Percentiles rank a stretch among this genome's conserved stretches.
These are phyloP conservation scores for Darevskia nairensis DNA, from an alignment of 2,797 vertebrate genomes.

Conservation along the genomic window DNA sequence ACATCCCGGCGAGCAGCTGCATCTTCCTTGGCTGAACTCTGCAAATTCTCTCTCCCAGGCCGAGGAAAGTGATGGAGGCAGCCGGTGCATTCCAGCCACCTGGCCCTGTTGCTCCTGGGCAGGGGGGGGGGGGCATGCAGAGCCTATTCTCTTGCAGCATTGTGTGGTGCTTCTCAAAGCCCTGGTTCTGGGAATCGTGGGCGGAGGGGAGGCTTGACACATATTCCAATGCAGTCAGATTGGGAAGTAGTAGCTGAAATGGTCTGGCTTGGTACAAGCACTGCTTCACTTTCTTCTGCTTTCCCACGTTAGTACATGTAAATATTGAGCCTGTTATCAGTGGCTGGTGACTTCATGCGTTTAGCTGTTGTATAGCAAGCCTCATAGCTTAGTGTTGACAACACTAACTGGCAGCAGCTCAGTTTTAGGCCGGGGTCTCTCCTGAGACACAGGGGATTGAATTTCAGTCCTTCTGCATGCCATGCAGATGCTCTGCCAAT, in stretches of 20 bases:
- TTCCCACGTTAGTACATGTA: background rate
- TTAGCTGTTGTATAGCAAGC: background rate
- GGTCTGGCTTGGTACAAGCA: background rate
- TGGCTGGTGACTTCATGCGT: background rate
- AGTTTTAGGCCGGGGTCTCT: too few species aligned
- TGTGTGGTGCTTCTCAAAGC: too few species aligned
- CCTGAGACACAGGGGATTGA: too few species aligned
- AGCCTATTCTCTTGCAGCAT: background rate
- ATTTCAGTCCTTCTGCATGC: too few species aligned
- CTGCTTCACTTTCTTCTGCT: background rate
- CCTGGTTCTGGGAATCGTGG: background rate
- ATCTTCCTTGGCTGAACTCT: conserved; percentile 3
- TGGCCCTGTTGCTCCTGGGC: background rate
- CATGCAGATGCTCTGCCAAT: too few species aligned
- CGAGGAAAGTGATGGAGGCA: background rate
- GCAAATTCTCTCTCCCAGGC: background rate
- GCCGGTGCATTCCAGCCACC: background rate
- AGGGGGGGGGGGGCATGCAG: too few species aligned
- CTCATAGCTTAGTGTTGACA: too few species aligned
- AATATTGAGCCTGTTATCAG: background rate
- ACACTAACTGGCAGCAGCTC: too few species aligned
- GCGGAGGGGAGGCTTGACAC: background rate
- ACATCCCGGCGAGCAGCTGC: background rate
- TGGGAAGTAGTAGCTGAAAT: background rate
- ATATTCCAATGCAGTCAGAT: background rate